Percentiles rank a stretch among this genome's conserved stretches.
phyloP scores from a whole-genome alignment of 2,888 invertebrate genomes.

The Microctonus aethiopoides region DNA sequence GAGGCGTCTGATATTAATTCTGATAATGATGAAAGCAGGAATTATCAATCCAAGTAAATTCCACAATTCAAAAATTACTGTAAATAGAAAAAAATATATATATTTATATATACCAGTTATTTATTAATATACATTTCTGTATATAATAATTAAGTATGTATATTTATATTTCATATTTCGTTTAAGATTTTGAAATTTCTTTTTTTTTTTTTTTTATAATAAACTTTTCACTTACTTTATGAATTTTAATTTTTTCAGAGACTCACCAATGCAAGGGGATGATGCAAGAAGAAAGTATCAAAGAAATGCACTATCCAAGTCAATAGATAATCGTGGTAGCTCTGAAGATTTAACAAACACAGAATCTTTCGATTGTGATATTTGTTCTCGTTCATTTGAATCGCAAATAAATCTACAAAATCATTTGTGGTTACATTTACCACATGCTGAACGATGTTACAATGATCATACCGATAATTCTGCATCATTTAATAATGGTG shows the following conservation, averaged over 20 bases:
- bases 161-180: no score
- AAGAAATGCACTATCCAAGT: slow-evolving; percentile 25
- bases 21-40: slow-evolving; percentile 62
- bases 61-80: slow-evolving; percentile 3
- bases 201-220: neutral
- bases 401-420: slow-evolving; percentile 73
- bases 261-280: slow-evolving; percentile 25
- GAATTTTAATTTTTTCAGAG: slow-evolving; percentile 17
- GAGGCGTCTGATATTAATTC: slow-evolving; percentile 56
- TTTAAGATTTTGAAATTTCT: no score
- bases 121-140: no score
- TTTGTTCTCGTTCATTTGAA: slow-evolving; percentile 71
- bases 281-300: slow-evolving; percentile 26
- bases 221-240: neutral
- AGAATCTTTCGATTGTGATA: slow-evolving; percentile 71
- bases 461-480: slow-evolving; percentile 57
- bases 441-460: slow-evolving; percentile 44
- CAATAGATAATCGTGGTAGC: slow-evolving; percentile 30
- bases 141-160: no score
- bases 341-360: neutral
- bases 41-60: slow-evolving; percentile 32
- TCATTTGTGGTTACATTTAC: slow-evolving; percentile 73
- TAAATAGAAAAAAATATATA: no score
- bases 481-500: slow-evolving; percentile 50
- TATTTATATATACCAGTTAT: no score